phyloP scores from a whole-genome alignment of 2,113 vertebrate species.

The Trogon melanurus region DNA sequence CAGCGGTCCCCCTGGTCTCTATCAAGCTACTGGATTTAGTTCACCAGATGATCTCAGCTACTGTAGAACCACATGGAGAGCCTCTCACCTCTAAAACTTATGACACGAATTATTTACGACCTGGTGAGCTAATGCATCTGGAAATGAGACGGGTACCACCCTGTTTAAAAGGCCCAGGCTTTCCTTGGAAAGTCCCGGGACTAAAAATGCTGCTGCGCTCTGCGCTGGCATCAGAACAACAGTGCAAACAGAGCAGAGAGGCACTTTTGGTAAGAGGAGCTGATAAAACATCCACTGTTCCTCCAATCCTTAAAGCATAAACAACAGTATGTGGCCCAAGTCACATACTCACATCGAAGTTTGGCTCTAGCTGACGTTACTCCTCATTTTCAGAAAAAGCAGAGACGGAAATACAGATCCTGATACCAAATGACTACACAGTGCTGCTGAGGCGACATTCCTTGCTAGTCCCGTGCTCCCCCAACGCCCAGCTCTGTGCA shows the following conservation, averaged over 20 bases:
- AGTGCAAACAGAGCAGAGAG: not conserved
- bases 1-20: not conserved
- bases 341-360: not conserved
- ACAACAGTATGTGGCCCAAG: fast-evolving
- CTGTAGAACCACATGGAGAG: not conserved
- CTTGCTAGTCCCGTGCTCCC: fast-evolving
- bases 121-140: not conserved
- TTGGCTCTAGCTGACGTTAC: not conserved
- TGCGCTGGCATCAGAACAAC: not conserved
- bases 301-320: not conserved
- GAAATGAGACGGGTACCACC: not conserved
- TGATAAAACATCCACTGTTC: not conserved
- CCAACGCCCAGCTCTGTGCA: not conserved
- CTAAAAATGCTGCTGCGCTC: not conserved
- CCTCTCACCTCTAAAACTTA: not conserved
- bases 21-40: not conserved
- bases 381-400: not conserved
- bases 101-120: not conserved
- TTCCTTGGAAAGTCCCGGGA: not conserved
- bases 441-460: not conserved
- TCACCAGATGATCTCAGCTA: constrained; percentile 16
- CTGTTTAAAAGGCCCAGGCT: not conserved
- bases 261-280: not conserved
- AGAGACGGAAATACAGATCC: not conserved
- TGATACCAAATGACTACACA: not conserved